Evolutionary conservation across 2,797 vertebrate genomes (phyloP), one percentile per base, ranked within the genome.

Genomic region (Amblyopsis hoosieri): DNA sequence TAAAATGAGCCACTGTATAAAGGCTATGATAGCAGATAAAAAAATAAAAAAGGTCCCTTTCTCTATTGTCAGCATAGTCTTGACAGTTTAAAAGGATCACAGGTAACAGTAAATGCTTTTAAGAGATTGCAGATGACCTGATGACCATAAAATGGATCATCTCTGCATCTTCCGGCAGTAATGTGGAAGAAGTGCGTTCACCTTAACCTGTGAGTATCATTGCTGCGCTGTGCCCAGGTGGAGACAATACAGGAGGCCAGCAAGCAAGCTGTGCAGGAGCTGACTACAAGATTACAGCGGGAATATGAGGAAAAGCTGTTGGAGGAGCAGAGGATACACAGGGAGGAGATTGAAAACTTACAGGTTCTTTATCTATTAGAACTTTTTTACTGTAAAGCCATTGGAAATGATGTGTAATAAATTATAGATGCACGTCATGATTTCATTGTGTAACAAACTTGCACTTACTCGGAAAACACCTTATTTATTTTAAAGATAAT

Each of bases 281-380:
- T 96, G 89, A 95, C 94, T 6, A 85, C 66, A 63, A 96, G 93
- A 76, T 89, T 99, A 0, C 94, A 96, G 53, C 89, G 76, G 69
- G 93, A 97, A 51, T 94, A 94, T 0, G 93, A 98, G n/a, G 93
- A 95, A 45, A 93, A 90, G 79, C 88, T 98, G 62, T 84, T 64
- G 31, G 90, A 94, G 66, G 95, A 96, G 71, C 94, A 95, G 64
- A 85, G 29, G 73, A 95, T 86, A 59, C 95, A 97, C 87, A 87
- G 85, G 11, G 90, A 93, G 0, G 96, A 98, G 89, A 95, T 94
- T 48, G 94, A 97, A 88, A 92, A 87, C 0, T 91, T 99, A 14
- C 91, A 96, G 87, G 98, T 99, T 1, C 68, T 62, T 67, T 49
- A 61, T 8, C 12, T 4, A 45, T 29, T 54, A 12, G 3, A 48